These are phyloP conservation scores for Tenthredo notha DNA, from an alignment of 2,888 invertebrate genomes.

Conservation along the genomic window DNA sequence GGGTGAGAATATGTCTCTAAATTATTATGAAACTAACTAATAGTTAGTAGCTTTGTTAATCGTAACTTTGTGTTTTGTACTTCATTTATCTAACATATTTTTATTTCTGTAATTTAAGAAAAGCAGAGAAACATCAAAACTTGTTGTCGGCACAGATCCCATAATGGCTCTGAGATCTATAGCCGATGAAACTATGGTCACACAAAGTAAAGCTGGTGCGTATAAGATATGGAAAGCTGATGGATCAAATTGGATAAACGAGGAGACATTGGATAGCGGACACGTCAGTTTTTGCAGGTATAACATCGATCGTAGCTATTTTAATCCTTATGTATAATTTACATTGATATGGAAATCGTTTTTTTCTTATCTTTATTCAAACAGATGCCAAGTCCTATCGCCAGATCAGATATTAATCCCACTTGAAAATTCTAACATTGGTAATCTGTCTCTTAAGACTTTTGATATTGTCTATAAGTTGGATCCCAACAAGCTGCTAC, in stretches of 20 bases:
- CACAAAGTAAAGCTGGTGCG: conserved; percentile 88
- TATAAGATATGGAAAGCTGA: conserved; percentile 84
- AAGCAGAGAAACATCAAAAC: conserved; percentile 85
- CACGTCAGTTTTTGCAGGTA: conserved; percentile 88
- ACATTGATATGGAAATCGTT: conserved; percentile 27
- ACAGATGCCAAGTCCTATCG: conserved; percentile 78
- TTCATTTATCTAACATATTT: no score
- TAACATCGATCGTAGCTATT: neutral
- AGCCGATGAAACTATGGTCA: conserved; percentile 82
- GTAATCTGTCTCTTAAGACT: conserved; percentile 80
- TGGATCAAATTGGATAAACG: conserved; percentile 81
- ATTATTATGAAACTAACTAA: no score
- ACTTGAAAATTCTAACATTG: conserved; percentile 82
- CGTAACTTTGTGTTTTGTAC: no score
- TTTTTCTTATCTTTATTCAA: conserved; percentile 5
- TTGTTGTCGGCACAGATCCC: conserved; percentile 83
- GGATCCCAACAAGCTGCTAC: conserved; percentile 61
- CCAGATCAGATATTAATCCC: conserved; percentile 84
- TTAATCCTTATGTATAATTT: neutral
- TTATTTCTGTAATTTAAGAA: conserved; percentile 82
- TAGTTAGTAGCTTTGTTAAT: no score
- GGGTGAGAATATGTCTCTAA: conserved; percentile 79
- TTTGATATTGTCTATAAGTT: conserved; percentile 67
- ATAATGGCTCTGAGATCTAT: conserved; percentile 84
- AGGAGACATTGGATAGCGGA: conserved; percentile 81